These are phyloP conservation scores for Drosophila erecta DNA, from an alignment of 1,140 invertebrate species.

Conservation along the genomic window DNA sequence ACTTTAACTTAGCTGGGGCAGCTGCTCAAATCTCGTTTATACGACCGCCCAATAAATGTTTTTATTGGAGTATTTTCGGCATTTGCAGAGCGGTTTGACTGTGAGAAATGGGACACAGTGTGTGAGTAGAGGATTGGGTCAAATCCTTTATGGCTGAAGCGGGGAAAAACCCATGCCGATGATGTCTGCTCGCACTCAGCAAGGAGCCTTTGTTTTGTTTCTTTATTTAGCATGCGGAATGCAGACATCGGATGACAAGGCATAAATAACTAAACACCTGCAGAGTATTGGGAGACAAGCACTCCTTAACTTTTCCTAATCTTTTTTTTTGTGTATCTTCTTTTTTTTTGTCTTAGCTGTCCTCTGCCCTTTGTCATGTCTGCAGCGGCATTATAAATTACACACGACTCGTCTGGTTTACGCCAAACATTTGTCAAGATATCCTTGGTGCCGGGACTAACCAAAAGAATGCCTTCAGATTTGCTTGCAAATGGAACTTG, in stretches of 20 bases:
- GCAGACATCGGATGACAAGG: conserved; percentile 71
- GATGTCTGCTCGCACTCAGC: conserved; percentile 40
- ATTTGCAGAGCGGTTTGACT: conserved; percentile 19
- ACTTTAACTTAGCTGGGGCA: conserved; percentile 26
- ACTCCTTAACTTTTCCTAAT: conserved; percentile 24
- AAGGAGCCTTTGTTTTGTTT: conserved; percentile 65
- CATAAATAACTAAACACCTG: conserved; percentile 83
- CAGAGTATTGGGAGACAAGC: conserved; percentile 57
- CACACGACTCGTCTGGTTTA: conserved; percentile 55
- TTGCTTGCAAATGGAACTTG: conserved; percentile 49
- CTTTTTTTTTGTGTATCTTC: not conserved
- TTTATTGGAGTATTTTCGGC: conserved; percentile 53
- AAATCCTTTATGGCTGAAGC: conserved; percentile 43
- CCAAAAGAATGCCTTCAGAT: conserved; percentile 44
- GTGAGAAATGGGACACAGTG: conserved; percentile 40
- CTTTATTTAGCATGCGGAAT: conserved; percentile 41
- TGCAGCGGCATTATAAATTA: conserved; percentile 75
- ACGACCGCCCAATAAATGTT: conserved; percentile 59
- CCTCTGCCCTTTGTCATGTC: conserved; percentile 61
- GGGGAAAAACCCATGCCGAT: conserved; percentile 18
- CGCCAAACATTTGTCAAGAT: conserved; percentile 71
- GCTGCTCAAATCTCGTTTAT: conserved; percentile 45
- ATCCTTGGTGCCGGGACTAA: conserved; percentile 20
- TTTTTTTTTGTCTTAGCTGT: conserved; percentile 20
- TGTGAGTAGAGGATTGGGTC: conserved; percentile 50